These are phyloP conservation scores for Neosilurus mollespiculum DNA, from an alignment of 2,797 vertebrate genomes.

Conservation along the genomic window DNA sequence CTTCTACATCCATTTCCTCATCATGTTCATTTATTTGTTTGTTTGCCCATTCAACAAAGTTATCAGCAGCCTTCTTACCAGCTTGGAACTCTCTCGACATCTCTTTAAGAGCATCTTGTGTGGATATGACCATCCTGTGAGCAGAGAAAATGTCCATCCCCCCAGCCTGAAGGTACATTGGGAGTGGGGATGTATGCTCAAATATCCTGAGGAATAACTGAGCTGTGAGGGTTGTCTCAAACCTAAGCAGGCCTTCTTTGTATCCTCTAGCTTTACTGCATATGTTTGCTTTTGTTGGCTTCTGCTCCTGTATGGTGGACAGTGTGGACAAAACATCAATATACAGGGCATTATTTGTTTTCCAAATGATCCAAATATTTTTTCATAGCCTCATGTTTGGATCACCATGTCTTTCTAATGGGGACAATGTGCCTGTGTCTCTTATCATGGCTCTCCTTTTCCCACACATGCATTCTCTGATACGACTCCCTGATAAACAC, in stretches of 20 bases:
- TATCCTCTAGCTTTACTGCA: background rate
- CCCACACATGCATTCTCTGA: no score
- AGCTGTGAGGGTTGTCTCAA: background rate
- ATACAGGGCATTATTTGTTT: constrained; percentile 29
- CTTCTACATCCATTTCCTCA: no score
- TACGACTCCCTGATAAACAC: no score
- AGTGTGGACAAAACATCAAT: constrained; percentile 33
- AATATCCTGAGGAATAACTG: background rate
- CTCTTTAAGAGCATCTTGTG: background rate
- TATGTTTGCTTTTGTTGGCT: background rate
- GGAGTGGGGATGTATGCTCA: background rate
- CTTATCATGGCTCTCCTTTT: no score
- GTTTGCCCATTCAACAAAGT: no score
- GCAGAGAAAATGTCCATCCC: background rate
- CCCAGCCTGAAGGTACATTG: background rate
- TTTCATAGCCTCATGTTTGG: no score
- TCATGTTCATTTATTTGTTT: no score
- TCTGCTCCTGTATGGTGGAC: constrained; percentile 28
- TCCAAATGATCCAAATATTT: constrained; percentile 29
- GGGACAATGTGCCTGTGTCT: no score
- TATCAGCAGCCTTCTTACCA: no score
- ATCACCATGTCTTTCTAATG: no score
- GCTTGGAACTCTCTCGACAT: background rate
- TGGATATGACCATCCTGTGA: background rate
- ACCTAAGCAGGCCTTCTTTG: background rate